Conservation (phyloP, 2,797 vertebrate species). For the Acanthornis magna region DNA sequence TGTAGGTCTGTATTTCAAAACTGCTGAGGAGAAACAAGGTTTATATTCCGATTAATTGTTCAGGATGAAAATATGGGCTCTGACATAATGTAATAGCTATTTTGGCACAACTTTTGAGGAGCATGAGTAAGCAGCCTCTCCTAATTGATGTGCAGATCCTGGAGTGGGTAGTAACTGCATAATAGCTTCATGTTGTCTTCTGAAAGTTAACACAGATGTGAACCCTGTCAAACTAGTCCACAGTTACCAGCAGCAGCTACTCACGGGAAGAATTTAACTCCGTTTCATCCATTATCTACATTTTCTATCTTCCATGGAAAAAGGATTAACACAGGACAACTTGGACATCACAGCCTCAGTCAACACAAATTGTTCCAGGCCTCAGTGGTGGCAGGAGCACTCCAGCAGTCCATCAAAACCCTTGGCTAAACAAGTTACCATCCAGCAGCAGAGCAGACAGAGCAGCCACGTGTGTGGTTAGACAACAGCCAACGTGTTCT, state of each 20-base stretch:
- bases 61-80: constrained; percentile 40
- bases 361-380: neutral
- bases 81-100: constrained; percentile 66
- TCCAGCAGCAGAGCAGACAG: neutral
- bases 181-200: constrained; percentile 55
- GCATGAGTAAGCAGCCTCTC: constrained; percentile 67
- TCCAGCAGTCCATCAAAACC: neutral
- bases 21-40: constrained; percentile 1
- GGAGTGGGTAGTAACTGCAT: constrained; percentile 57
- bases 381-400: neutral
- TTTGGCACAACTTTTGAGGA: constrained; percentile 67
- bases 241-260: constrained; percentile 1
- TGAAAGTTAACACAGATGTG: constrained; percentile 54
- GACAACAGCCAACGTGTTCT: neutral
- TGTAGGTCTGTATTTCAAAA: neutral
- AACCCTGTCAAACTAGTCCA: constrained; percentile 23
- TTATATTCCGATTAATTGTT: constrained; percentile 54
- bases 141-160: constrained; percentile 63
- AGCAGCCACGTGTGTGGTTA: neutral
- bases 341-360: neutral
- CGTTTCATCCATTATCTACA: neutral
- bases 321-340: neutral
- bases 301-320: neutral
- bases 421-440: neutral
- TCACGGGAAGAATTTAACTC: neutral